Evolutionary conservation across 2,888 invertebrate genomes (phyloP), one percentile per base, ranked within the genome.

Genomic region (Lepeophtheirus nordmannii): DNA sequence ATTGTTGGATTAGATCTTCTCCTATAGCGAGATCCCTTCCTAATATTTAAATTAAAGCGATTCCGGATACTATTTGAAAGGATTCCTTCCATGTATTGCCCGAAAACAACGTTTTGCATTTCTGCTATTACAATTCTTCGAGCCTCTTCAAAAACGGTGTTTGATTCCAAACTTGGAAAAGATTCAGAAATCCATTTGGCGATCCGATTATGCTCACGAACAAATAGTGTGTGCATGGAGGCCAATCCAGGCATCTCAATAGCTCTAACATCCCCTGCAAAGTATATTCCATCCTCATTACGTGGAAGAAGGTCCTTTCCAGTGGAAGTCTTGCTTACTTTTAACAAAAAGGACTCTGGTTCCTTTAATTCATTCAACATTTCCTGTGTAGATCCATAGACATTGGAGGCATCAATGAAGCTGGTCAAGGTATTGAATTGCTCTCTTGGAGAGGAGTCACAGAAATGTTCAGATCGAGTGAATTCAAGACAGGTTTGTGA

Each of bases 341-440:
- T 89, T 73, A 90, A n/a, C n/a, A n/a, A n/a, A n/a, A n/a, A n/a
- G n/a, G n/a, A n/a, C n/a, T n/a, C n/a, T n/a, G n/a, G n/a, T 9
- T 91, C 91, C 74, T 91, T 78, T 1, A 87, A 81, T 0, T 93
- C 87, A 68, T 84, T n/a, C n/a, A 84, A 82, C 30, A 88, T 82
- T 73, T 92, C 92, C 1, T 81, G 80, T 72, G 89, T 89, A 90
- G 0, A 93, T 93, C 73, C 94, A 94, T 22, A 94, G 78, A 69
- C 86, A 86, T 86, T 86, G 0, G 91, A 91, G 0, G 80, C 86
- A 73, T 92, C 91, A 65, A 94, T 78, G 76, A 84, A 94, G 0
- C 89, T 88, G 0, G 92, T 88, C 73, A 91, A 92, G 74, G 91
- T 89, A 75, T 94, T 94, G 11, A 91, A 85, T 78, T 93, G 92